Evolutionary conservation across 2,797 vertebrate species (phyloP), one percentile per base, ranked within the genome.

Genomic region (Poeciliopsis presidionis): DNA sequence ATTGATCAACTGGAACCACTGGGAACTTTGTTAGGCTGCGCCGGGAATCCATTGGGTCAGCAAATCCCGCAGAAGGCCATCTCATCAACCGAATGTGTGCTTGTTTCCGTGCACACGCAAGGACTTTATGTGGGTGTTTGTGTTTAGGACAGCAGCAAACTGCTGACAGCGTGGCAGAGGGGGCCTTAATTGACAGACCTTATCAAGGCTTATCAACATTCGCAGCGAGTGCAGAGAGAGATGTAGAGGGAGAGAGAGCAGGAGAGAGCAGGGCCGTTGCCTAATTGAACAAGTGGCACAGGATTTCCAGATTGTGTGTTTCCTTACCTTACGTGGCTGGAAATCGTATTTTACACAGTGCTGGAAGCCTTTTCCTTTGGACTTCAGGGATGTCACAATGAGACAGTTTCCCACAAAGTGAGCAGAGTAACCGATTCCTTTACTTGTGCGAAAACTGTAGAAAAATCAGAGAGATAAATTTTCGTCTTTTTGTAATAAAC

Each of bases 321-420:
- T 70, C 67, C 81, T 95, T 94, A 99, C 98, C 97, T 99, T 99
- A 72, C 98, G 97, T 59, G 98, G 98, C 72, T 99, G 98, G 91
- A 99, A 99, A 94, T 99, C 98, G 0, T 99, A 99, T 83, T 99
- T 99, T 81, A 99, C 98, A 95, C 98, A 99, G 94, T 99, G 98
- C 93, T 99, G 98, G 85, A 99, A 99, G 89, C 98, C 98, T 96
- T 99, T 99, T 91, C 98, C 98, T 95, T 99, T 99, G 47, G 98
- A 99, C 91, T 99, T 99, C 90, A 99, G 46, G 0, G 98, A 99
- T 2, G 98, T 99, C 83, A 99, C 98, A 78, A 99, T 99, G 87
- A 99, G 96, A 92, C 98, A 99, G 94, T 99, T 99, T 82, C 98
- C 98, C 93, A 99, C 98, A 91, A 99, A 99, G 96, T 99, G 98